These are phyloP conservation scores for Coptodon rendalli DNA, from an alignment of 2,113 vertebrate species.

Conservation along the genomic window DNA sequence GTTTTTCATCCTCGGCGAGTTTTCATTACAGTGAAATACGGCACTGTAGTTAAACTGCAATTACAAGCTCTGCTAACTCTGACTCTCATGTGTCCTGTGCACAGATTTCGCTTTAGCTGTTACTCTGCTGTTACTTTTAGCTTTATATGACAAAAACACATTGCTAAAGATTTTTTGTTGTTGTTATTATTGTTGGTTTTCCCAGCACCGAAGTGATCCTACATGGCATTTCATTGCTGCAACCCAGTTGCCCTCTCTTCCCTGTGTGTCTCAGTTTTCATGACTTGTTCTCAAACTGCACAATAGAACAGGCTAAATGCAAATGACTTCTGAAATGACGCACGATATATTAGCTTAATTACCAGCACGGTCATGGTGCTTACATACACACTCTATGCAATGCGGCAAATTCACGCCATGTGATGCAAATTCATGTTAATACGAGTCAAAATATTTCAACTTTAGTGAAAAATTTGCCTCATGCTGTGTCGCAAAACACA, in stretches of 20 bases:
- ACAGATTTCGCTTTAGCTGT: background rate
- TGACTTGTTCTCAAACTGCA: background rate
- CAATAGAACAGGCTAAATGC: background rate
- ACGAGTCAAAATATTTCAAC: background rate
- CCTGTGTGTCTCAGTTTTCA: background rate
- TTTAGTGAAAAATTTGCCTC: background rate
- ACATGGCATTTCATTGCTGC: background rate
- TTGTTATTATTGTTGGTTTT: background rate
- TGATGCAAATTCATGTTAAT: background rate
- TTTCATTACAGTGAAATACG: background rate
- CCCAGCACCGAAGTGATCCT: fast-evolving
- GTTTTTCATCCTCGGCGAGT: background rate
- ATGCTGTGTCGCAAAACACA: background rate
- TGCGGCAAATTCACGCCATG: background rate
- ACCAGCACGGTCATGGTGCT: background rate
- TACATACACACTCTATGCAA: background rate
- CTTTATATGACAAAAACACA: background rate
- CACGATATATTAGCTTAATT: background rate
- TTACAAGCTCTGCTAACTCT: background rate
- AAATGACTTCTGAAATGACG: background rate
- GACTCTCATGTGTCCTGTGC: background rate
- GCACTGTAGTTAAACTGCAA: background rate
- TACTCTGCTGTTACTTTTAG: background rate
- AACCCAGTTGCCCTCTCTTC: background rate
- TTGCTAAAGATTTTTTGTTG: background rate